These are phyloP conservation scores for Lagria hirta DNA, from an alignment of 2,888 invertebrate genomes.

Conservation along the genomic window DNA sequence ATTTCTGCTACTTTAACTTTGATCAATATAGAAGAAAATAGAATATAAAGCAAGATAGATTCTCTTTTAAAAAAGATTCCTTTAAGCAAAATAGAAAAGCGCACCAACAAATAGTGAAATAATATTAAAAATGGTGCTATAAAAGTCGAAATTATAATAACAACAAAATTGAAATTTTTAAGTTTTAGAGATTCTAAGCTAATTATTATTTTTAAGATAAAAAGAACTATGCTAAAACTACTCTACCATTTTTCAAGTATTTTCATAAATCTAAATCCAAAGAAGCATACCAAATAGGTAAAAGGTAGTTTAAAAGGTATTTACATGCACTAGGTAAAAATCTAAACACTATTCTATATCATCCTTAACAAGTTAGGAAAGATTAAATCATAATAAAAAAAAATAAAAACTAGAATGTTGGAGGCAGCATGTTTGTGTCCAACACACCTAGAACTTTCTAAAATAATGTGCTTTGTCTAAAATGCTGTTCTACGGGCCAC, in stretches of 20 bases:
- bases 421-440: slow-evolving; percentile 34
- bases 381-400: slow-evolving; percentile 10
- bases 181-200: background rate
- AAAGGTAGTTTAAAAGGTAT: too few relatives aligned
- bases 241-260: slow-evolving; percentile 20
- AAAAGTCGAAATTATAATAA: slow-evolving; percentile 8
- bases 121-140: slow-evolving; percentile 10
- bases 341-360: too few relatives aligned
- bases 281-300: slow-evolving; percentile 41
- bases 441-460: slow-evolving; percentile 37
- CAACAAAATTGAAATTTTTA: background rate
- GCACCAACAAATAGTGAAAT: slow-evolving; percentile 1
- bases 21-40: slow-evolving; percentile 3
- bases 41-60: slow-evolving; percentile 6
- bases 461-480: slow-evolving; percentile 33
- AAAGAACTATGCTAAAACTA: slow-evolving; percentile 17
- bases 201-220: slow-evolving; percentile 2
- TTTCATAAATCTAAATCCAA: slow-evolving; percentile 30
- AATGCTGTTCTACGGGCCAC: slow-evolving; percentile 47
- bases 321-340: too few relatives aligned
- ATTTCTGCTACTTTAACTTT: slow-evolving; percentile 8
- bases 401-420: slow-evolving; percentile 30
- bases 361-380: slow-evolving; percentile 19
- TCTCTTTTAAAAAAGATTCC: slow-evolving; percentile 3
- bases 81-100: slow-evolving; percentile 1